phyloP scores from a whole-genome alignment of 1,140 invertebrate genomes.

The Ditylenchus dipsaci region DNA sequence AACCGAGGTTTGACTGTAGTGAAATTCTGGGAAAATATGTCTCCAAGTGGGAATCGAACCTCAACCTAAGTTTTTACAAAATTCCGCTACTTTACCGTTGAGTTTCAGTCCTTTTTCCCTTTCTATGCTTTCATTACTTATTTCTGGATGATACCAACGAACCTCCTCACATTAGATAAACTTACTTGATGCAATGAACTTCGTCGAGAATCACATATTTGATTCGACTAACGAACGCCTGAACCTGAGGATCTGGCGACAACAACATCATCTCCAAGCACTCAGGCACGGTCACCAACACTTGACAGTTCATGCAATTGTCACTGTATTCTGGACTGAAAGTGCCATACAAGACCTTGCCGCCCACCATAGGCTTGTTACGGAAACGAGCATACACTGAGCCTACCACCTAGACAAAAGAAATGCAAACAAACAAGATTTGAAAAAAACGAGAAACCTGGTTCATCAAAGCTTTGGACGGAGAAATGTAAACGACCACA shows the following conservation, averaged over 20 bases:
- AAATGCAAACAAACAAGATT: neutral
- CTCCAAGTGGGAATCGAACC: too few species aligned
- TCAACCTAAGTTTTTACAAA: too few species aligned
- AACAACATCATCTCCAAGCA: constrained; percentile 51
- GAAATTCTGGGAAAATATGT: too few species aligned
- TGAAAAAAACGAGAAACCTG: constrained; percentile 38
- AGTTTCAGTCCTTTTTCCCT: too few species aligned
- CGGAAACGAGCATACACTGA: constrained; percentile 58
- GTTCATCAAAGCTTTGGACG: constrained; percentile 56
- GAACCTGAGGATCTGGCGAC: constrained; percentile 46
- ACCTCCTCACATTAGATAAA: too few species aligned
- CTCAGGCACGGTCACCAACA: constrained; percentile 55
- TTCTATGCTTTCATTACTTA: too few species aligned
- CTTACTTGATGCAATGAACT: constrained; percentile 56
- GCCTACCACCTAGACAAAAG: constrained; percentile 45
- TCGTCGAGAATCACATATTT: constrained; percentile 57
- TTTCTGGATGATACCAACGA: too few species aligned
- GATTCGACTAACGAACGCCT: constrained; percentile 51
- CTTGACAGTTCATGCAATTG: constrained; percentile 54
- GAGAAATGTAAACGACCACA: constrained; percentile 57
- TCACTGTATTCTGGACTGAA: constrained; percentile 47
- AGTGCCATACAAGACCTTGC: constrained; percentile 52
- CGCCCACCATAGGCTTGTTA: constrained; percentile 50
- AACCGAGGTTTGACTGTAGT: too few species aligned
- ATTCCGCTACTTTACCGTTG: too few species aligned